Evolutionary conservation across 1,140 invertebrate species (phyloP), one percentile per base, ranked within the genome.

Genomic region (Meloidogyne exigua): DNA sequence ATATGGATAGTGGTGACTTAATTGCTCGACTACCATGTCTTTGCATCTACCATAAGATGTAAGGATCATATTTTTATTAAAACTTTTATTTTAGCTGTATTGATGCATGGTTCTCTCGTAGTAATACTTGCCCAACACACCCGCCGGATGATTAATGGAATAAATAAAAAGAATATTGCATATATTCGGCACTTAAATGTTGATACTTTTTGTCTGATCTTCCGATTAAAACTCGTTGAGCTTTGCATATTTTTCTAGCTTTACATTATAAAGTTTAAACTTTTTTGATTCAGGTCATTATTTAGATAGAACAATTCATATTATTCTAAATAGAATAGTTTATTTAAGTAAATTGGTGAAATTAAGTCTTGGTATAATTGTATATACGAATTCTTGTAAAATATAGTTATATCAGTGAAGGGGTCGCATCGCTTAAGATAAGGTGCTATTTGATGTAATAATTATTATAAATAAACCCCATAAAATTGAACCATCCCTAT

Each of bases 21-120:
- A 98, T 98, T 88, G 96, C 96, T 81, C 92, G 96, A 87, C 91
- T 99, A 88, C 96, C 96, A 86, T 99, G 96, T 91, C 92, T 98
- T 81, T 99, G 96, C 91, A 95, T 99, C 91, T 99, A 98, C 90
- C 96, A 98, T 89, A 99, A 98, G 92, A 92, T 92, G 94, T 96
- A 90, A 7, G 3, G 10, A 36, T 12, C 1, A 21, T 26, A 15
- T 7, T 15, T 2, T 21, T 7, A 49, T 4, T 18, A 21, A 57
- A 57, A 5, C 5, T n/a, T 57, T 57, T 65, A 18, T 76, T 83
- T 63, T 42, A 86, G 83, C 12, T 86, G 84, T 68, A 87, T 86
- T 65, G 84, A 86, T 42, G 82, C 80, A 65, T 86, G 84, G 84
- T 86, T 86, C 76, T 81, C 78, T 68, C 72, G 80, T 9, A 86